phyloP scores from a whole-genome alignment of 2,888 invertebrate genomes.

The Spisula subtruncata region DNA sequence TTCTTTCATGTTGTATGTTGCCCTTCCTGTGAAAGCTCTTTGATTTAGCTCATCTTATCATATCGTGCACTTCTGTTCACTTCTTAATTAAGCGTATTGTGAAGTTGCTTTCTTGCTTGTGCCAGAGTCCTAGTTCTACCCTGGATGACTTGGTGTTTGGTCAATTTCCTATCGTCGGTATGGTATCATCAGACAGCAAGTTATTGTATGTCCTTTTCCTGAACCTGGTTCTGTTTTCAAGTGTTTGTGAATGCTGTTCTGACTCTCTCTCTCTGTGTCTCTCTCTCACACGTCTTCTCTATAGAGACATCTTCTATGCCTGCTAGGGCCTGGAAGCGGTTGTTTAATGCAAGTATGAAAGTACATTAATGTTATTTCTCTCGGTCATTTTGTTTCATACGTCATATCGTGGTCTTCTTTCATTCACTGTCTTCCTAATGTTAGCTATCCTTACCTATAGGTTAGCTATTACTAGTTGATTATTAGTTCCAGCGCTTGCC shows the following conservation, averaged over 20 bases:
- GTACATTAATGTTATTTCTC: not conserved
- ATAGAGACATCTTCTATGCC: constrained; percentile 26
- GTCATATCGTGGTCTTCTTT: not conserved
- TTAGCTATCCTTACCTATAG: not conserved
- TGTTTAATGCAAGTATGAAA: not conserved
- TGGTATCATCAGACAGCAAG: no score
- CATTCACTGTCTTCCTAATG: not conserved
- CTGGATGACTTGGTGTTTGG: no score
- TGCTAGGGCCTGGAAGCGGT: constrained; percentile 32
- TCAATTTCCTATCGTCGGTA: no score
- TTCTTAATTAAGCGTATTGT: no score
- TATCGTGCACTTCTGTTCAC: no score
- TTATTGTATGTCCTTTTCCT: no score
- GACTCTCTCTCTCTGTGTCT: constrained; percentile 38
- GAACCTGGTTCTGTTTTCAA: no score
- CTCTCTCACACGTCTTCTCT: constrained; percentile 43
- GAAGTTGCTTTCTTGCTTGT: no score
- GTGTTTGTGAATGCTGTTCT: not conserved
- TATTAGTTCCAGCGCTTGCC: not conserved
- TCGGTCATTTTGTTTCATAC: not conserved
- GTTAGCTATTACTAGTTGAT: not conserved
- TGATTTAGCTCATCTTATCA: no score
- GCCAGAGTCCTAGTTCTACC: no score
- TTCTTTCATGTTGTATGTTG: no score
- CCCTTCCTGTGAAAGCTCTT: no score